Evolutionary conservation across 1,140 invertebrate genomes (phyloP).

Genomic region (Rhopalosiphum padi): DNA sequence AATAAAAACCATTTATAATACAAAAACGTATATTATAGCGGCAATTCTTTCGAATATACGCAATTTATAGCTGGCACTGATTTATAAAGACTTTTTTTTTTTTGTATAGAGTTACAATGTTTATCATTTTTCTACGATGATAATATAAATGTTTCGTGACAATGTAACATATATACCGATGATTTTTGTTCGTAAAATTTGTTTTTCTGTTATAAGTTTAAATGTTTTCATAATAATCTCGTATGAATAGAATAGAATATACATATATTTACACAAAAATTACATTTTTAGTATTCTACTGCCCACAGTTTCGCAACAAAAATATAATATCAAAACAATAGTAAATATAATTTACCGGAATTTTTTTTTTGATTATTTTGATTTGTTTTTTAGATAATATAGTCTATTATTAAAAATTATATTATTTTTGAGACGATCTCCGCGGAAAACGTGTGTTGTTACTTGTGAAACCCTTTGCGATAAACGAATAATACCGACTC

Average conservation of each 20-base stretch:
- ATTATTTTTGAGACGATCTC: too few relatives aligned
- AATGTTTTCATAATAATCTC: not conserved
- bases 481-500: too few relatives aligned
- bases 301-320: not conserved
- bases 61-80: not conserved
- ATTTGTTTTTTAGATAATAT: too few relatives aligned
- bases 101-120: not conserved
- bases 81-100: not conserved
- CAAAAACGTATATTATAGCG: slow-evolving; percentile 10
- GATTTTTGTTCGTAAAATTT: not conserved
- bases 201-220: not conserved
- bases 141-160: not conserved
- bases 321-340: not conserved
- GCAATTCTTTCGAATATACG: not conserved
- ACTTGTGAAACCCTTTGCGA: too few relatives aligned
- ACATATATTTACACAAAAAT: not conserved
- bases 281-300: not conserved
- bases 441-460: too few relatives aligned
- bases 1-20: slow-evolving; percentile 20
- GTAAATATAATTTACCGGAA: not conserved
- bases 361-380: too few relatives aligned
- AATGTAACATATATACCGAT: not conserved
- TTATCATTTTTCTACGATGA: not conserved
- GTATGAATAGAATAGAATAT: not conserved
- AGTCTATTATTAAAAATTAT: too few relatives aligned